Evolutionary conservation across 2,797 vertebrate genomes (phyloP).

Genomic region (Myioborus melanocephalus): DNA sequence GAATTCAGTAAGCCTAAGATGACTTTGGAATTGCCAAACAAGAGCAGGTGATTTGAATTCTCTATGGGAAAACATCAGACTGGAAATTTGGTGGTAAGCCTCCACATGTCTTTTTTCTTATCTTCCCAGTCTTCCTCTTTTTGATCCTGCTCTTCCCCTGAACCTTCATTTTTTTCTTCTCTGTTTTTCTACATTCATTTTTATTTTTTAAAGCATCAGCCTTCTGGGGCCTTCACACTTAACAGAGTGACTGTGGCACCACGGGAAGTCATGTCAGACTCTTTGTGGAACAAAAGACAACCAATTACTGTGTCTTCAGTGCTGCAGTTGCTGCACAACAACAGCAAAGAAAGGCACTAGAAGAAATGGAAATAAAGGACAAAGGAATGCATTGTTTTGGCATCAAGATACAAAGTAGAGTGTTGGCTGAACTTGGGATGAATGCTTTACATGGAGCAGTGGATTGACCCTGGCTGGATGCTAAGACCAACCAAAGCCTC

Average conservation of each 20-base stretch:
- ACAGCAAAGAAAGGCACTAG: neutral
- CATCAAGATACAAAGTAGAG: neutral
- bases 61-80: neutral
- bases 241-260: neutral
- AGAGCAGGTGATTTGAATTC: constrained; percentile 25
- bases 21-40: neutral
- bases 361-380: neutral
- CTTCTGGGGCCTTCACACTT: neutral
- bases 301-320: neutral
- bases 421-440: neutral
- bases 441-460: neutral
- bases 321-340: neutral
- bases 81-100: neutral
- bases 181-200: neutral
- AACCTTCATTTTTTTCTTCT: neutral
- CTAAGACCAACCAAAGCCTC: neutral
- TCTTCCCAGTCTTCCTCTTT: neutral
- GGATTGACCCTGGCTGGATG: neutral
- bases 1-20: neutral
- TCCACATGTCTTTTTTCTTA: neutral
- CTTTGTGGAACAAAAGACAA: constrained; percentile 3
- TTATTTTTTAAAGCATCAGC: neutral
- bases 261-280: neutral
- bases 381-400: neutral
- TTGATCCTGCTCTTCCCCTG: neutral